These are phyloP conservation scores for Blera fallax DNA, from an alignment of 2,888 invertebrate genomes.

Conservation along the genomic window DNA sequence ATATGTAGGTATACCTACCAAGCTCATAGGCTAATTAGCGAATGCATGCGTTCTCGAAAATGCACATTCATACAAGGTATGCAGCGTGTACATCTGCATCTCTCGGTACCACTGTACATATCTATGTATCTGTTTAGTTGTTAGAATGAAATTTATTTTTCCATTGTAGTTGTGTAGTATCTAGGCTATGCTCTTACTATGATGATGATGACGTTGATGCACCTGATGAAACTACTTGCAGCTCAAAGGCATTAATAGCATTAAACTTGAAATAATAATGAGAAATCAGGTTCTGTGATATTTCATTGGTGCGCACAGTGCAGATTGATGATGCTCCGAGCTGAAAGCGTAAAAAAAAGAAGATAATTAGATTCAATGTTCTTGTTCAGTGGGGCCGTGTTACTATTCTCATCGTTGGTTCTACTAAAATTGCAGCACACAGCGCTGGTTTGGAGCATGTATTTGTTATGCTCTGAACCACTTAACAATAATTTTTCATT, in stretches of 20 bases:
- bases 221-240: slow-evolving; percentile 49
- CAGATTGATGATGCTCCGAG: slow-evolving; percentile 46
- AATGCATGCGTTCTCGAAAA: slow-evolving; percentile 42
- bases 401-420: slow-evolving; percentile 25
- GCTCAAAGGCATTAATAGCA: slow-evolving; percentile 41
- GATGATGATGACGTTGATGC: slow-evolving; percentile 42
- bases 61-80: slow-evolving; percentile 34
- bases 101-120: neutral
- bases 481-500: slow-evolving; percentile 65
- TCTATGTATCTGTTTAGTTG: neutral
- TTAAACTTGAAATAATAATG: slow-evolving; percentile 68
- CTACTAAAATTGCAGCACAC: slow-evolving; percentile 2
- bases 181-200: slow-evolving; percentile 39
- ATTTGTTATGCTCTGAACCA: slow-evolving; percentile 52
- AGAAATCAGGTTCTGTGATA: slow-evolving; percentile 51
- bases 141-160: slow-evolving; percentile 43
- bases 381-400: slow-evolving; percentile 38
- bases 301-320: slow-evolving; percentile 44
- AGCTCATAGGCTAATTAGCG: slow-evolving; percentile 56
- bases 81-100: neutral
- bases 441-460: slow-evolving; percentile 2
- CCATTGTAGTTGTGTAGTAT: slow-evolving; percentile 37
- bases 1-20: neutral
- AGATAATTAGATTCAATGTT: slow-evolving; percentile 56
- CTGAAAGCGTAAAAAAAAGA: slow-evolving; percentile 36